These are phyloP conservation scores for Liparis tanakae DNA, from an alignment of 2,797 vertebrate species.

Conservation along the genomic window DNA sequence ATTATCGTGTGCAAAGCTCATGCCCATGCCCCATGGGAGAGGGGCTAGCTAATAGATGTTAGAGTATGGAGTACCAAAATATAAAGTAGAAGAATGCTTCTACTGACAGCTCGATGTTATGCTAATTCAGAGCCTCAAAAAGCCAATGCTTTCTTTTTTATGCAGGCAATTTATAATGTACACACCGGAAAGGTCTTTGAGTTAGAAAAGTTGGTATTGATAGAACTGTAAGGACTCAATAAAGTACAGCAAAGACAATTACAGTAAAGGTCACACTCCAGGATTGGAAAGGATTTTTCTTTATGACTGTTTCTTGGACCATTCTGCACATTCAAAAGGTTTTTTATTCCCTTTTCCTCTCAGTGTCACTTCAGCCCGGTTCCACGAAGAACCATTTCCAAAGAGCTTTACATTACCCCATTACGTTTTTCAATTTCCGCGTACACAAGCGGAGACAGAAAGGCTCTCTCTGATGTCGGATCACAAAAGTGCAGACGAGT, in stretches of 20 bases:
- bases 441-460: conserved; percentile 38
- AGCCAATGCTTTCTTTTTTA: background rate
- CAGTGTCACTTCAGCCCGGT: conserved; percentile 29
- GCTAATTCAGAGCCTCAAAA: conserved; percentile 26
- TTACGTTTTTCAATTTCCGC: conserved; percentile 61
- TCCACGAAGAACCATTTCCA: conserved; percentile 61
- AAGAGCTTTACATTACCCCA: conserved; percentile 55
- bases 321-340: conserved; percentile 9
- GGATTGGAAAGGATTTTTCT: background rate
- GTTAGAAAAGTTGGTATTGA: conserved; percentile 6
- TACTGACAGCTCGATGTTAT: conserved; percentile 16
- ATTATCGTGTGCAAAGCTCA: conserved; percentile 50
- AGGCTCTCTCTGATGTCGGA: conserved; percentile 61
- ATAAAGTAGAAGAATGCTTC: conserved; percentile 13
- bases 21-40: conserved; percentile 33
- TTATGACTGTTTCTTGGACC: conserved; percentile 15
- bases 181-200: background rate
- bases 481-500: conserved; percentile 43
- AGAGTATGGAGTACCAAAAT: conserved; percentile 43
- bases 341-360: background rate
- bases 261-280: conserved; percentile 12
- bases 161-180: conserved; percentile 26
- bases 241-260: background rate
- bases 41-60: conserved; percentile 56
- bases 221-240: conserved; percentile 6